Evolutionary conservation across 1,140 invertebrate genomes (phyloP), one percentile per base, ranked within the genome.

Genomic region (Latrodectus geometricus): DNA sequence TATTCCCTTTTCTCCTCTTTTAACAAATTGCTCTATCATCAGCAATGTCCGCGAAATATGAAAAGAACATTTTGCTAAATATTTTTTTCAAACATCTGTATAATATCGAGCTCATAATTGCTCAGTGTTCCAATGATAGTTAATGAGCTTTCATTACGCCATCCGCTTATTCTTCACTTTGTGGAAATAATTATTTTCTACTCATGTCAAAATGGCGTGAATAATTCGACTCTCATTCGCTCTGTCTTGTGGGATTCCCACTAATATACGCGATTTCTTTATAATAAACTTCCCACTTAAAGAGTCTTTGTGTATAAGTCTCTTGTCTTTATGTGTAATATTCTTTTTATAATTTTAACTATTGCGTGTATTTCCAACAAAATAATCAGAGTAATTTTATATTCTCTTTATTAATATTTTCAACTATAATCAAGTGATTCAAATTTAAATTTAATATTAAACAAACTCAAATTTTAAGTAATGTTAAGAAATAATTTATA

Each of bases 21-120:
- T 21, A 86, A 86, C 75, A 86, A 86, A 86, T 86, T 78, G 66
- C 83, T 75, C 72, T 78, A 72, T 78, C 75, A 86, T 56, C 83
- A 52, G 66, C 21, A 12, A 17, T 15, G 66, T 48, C 54, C 83
- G 20, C 65, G 49, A 70, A 78, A 77, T 78, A 86, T 86, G 65
- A 86, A 78, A 78, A 70, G 65, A 54, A 86, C 74, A 72, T 78
- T 86, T 85, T 11, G 74, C 8, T 21, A 54, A 35, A 20, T 56
- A 50, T 21, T 70, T 78, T 72, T 78, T 86, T 77, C 48, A 21
- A 23, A 20, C 48, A n/a, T 61, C 35, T 50, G 14, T 23, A 48
- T n/a, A 12, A 14, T 52, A 35, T 70, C 20, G 11, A 49, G 21
- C 75, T 48, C 50, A 78, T 86, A 78, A 77, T 86, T 86, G 56